Evolutionary conservation across 2,888 invertebrate genomes (phyloP).

Genomic region (Penaeus monodon): DNA sequence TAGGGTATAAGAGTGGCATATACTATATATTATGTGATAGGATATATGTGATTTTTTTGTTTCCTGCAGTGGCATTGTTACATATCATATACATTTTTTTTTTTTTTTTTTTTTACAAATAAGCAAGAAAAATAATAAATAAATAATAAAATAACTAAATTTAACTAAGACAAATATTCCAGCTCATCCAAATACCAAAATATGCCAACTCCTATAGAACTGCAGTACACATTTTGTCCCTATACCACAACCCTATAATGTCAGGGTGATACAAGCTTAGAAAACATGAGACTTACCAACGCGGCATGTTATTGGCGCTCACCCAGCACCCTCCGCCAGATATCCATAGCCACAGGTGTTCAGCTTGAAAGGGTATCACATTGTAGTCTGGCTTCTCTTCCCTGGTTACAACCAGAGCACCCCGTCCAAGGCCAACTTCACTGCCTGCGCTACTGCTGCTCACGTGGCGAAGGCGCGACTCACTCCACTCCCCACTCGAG

Average conservation of each 20-base stretch:
- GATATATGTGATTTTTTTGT: too few species aligned
- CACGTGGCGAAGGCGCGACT: constrained; percentile 45
- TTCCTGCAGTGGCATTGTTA: too few species aligned
- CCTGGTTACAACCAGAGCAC: constrained; percentile 3
- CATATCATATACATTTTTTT: too few species aligned
- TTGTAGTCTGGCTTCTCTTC: constrained; percentile 28
- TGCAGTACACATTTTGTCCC: not conserved
- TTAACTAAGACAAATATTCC: too few species aligned
- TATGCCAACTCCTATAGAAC: too few species aligned
- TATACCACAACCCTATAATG: not conserved
- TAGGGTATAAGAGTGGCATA: too few species aligned
- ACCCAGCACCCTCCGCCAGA: constrained; percentile 84
- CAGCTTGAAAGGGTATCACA: constrained; percentile 29
- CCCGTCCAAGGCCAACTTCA: constrained; percentile 15
- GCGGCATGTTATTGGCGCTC: constrained; percentile 81
- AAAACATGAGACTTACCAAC: constrained; percentile 75
- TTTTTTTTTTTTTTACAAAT: too few species aligned
- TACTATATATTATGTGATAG: too few species aligned
- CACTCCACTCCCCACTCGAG: constrained; percentile 33
- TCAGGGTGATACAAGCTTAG: not conserved
- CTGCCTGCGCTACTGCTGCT: constrained; percentile 52
- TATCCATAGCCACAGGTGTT: constrained; percentile 81
- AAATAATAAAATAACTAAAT: too few species aligned
- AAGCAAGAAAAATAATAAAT: too few species aligned
- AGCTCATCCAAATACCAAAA: too few species aligned